These are phyloP conservation scores for Prietella phreatophila DNA, from an alignment of 2,113 vertebrate species.

Conservation along the genomic window DNA sequence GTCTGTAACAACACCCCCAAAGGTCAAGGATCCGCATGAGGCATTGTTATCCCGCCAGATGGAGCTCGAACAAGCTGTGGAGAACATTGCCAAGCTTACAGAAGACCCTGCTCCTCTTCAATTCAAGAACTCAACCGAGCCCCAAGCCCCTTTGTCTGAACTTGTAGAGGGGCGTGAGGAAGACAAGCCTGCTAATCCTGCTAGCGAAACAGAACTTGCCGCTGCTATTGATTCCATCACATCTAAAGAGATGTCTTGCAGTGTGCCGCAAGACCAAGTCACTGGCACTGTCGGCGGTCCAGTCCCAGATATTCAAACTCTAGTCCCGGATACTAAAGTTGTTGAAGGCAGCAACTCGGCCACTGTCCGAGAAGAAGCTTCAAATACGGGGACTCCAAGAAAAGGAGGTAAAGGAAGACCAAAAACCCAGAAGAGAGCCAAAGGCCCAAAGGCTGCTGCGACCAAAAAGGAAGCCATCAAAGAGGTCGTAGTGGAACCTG, in stretches of 20 bases:
- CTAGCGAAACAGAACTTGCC: conserved; percentile 90
- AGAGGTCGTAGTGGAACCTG: conserved; percentile 56
- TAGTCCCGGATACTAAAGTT: conserved; percentile 70
- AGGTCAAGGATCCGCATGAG: conserved; percentile 69
- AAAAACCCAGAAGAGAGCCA: conserved; percentile 76
- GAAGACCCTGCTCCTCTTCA: conserved; percentile 66
- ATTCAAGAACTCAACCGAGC: conserved; percentile 74
- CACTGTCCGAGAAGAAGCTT: conserved; percentile 71
- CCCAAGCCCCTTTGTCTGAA: conserved; percentile 62
- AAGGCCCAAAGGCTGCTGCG: conserved; percentile 72
- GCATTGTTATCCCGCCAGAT: conserved; percentile 78
- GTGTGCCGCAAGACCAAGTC: conserved; percentile 66
- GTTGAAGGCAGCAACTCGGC: conserved; percentile 65
- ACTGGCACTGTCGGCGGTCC: conserved; percentile 72
- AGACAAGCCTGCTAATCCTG: conserved; percentile 85
- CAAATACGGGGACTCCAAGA: conserved; percentile 70
- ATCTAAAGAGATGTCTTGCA: conserved; percentile 73
- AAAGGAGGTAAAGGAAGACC: conserved; percentile 79
- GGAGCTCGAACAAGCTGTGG: conserved; percentile 89
- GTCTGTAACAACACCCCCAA: conserved; percentile 57
- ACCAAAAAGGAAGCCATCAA: conserved; percentile 74
- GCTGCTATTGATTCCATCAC: conserved; percentile 97
- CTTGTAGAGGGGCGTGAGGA: conserved; percentile 65
- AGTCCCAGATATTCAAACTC: conserved; percentile 61
- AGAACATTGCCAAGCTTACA: conserved; percentile 90